Percentiles rank a stretch among this genome's conserved stretches.
Evolutionary conservation across 2,888 invertebrate genomes (phyloP).

Genomic region (Amitus sp.): DNA sequence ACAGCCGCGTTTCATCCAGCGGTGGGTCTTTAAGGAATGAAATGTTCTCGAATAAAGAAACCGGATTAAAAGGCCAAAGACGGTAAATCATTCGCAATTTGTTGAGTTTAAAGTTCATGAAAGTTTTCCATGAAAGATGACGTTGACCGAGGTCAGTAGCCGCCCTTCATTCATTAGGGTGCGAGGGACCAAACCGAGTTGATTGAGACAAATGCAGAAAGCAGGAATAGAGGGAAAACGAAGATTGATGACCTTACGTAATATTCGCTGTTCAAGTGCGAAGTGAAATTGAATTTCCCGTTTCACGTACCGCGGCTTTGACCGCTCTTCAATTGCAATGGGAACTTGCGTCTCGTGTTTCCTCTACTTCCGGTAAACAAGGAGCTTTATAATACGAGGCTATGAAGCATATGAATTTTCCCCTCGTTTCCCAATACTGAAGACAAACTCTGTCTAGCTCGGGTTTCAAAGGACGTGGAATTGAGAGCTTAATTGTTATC

Average conservation of each 20-base stretch:
- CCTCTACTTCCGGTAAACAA: slow-evolving; percentile 24
- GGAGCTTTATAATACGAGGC: slow-evolving; percentile 19
- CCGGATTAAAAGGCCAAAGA: background rate
- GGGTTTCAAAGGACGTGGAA: background rate
- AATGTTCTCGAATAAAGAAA: background rate
- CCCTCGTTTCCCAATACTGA: background rate
- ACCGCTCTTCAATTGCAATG: slow-evolving; percentile 35
- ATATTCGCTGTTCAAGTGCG: slow-evolving; percentile 26
- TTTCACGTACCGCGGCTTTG: slow-evolving; percentile 29
- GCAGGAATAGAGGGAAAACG: background rate
- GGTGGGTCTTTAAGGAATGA: background rate
- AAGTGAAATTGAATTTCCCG: slow-evolving; percentile 38
- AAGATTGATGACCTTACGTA: slow-evolving; percentile 15
- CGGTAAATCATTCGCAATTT: background rate
- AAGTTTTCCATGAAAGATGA: slow-evolving; percentile 9
- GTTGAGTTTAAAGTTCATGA: slow-evolving; percentile 19
- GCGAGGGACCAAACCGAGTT: slow-evolving; percentile 10
- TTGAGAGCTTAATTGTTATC: too few species aligned
- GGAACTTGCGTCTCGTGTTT: slow-evolving; percentile 26
- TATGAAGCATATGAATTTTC: slow-evolving; percentile 8
- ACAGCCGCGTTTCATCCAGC: background rate
- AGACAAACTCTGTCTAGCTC: background rate
- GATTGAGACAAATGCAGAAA: slow-evolving; percentile 25
- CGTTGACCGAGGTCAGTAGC: slow-evolving; percentile 24
- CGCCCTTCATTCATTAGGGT: slow-evolving; percentile 15